Evolutionary conservation across 2,888 invertebrate genomes (phyloP).

Genomic region (Meta bourneti): DNA sequence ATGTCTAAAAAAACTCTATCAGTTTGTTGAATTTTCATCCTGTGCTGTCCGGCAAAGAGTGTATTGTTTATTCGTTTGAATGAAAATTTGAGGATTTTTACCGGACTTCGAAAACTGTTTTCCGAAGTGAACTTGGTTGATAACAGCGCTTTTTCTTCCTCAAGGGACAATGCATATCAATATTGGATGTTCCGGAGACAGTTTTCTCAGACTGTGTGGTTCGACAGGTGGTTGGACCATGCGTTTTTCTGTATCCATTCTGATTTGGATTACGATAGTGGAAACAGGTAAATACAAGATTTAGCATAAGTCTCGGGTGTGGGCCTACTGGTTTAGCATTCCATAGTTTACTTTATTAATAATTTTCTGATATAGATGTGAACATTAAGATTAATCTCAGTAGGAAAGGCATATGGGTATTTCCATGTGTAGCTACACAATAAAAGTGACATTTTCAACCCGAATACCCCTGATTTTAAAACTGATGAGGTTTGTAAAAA

Average conservation of each 20-base stretch:
- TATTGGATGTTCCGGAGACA: background rate
- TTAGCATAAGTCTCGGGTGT: too few species aligned
- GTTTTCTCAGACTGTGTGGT: too few species aligned
- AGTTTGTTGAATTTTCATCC: background rate
- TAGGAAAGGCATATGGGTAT: too few species aligned
- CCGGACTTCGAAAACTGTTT: background rate
- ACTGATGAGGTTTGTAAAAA: too few species aligned
- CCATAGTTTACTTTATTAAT: background rate
- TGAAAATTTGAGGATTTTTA: background rate
- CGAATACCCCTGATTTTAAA: too few species aligned
- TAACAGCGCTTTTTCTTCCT: background rate
- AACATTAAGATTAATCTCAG: too few species aligned
- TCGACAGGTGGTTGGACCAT: background rate
- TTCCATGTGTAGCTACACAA: too few species aligned
- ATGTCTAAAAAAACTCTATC: background rate
- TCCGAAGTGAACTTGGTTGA: background rate
- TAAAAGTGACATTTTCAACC: too few species aligned
- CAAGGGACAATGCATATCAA: conserved; percentile 2
- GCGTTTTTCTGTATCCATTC: background rate
- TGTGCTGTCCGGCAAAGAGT: background rate
- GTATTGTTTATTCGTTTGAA: background rate
- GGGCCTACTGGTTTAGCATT: too few species aligned
- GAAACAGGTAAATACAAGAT: conserved; percentile 11
- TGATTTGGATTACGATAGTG: conserved; percentile 26
- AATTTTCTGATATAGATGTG: too few species aligned